Percentiles rank a stretch among this genome's conserved stretches.
Conservation (phyloP, 2,113 vertebrate genomes). For the Nanorana parkeri region DNA sequence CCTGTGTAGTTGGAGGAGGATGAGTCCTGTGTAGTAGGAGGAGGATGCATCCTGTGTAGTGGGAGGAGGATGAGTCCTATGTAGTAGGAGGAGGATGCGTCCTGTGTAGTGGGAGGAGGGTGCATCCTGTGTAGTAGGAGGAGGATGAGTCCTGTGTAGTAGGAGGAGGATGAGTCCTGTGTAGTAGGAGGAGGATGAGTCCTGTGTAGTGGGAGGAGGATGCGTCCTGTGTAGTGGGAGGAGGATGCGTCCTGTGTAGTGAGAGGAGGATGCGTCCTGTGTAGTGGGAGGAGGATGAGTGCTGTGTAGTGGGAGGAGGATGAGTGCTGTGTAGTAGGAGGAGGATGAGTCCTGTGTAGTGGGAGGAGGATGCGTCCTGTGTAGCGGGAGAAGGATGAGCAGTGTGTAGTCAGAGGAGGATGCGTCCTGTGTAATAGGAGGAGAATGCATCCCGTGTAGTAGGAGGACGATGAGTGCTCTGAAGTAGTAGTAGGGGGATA, state of each 20-base stretch:
- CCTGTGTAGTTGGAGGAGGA: background rate
- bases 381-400: background rate
- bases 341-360: too few species aligned
- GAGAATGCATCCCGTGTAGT: background rate
- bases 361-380: too few species aligned
- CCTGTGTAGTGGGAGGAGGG: background rate
- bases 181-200: background rate
- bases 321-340: too few species aligned
- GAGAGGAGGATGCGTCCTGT: too few species aligned
- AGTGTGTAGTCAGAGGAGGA: background rate
- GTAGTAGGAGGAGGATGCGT: background rate
- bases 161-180: background rate
- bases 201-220: background rate
- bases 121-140: background rate
- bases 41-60: too few species aligned
- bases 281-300: too few species aligned
- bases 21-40: background rate
- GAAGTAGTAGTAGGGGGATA: too few species aligned
- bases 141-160: too few species aligned
- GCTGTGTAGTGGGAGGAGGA: too few species aligned
- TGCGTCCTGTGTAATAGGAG: background rate
- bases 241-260: too few species aligned
- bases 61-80: background rate
- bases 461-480: too few species aligned
- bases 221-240: too few species aligned